These are phyloP conservation scores for Sebastes kiyomatsui DNA, from an alignment of 2,797 vertebrate species.

Conservation along the genomic window DNA sequence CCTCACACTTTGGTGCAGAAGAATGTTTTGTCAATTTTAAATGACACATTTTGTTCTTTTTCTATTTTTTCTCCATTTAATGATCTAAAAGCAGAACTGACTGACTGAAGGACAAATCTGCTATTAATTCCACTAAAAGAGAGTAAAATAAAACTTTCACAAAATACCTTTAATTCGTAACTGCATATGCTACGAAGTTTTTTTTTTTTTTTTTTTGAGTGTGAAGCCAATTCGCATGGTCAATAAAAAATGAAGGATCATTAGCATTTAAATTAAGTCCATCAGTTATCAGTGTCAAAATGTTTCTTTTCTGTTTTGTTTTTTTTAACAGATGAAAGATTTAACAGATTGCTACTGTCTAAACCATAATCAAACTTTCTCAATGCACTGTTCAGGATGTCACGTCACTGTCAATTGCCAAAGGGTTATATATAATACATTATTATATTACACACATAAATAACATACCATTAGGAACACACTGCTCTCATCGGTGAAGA, in stretches of 20 bases:
- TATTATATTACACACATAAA: not conserved
- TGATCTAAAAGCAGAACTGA: not conserved
- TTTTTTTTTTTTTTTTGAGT: not conserved
- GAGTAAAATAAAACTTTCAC: not conserved
- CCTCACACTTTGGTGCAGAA: not conserved
- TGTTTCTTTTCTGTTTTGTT: not conserved
- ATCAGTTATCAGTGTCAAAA: constrained; percentile 7
- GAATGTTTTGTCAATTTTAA: not conserved
- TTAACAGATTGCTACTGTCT: not conserved
- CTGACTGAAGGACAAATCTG: not conserved
- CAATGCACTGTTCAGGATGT: not conserved
- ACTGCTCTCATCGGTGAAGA: not conserved
- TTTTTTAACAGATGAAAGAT: not conserved
- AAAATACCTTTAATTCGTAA: not conserved
- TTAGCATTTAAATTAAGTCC: constrained; percentile 13
- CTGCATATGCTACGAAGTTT: not conserved
- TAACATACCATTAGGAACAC: not conserved
- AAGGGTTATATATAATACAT: not conserved
- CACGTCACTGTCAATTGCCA: not conserved
- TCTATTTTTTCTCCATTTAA: not conserved
- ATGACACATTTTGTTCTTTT: not conserved
- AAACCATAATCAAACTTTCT: not conserved
- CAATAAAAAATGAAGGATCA: not conserved
- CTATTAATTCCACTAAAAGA: not conserved
- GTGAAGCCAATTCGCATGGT: not conserved